Evolutionary conservation across 2,797 vertebrate species (phyloP).

Genomic region (Morus bassanus): DNA sequence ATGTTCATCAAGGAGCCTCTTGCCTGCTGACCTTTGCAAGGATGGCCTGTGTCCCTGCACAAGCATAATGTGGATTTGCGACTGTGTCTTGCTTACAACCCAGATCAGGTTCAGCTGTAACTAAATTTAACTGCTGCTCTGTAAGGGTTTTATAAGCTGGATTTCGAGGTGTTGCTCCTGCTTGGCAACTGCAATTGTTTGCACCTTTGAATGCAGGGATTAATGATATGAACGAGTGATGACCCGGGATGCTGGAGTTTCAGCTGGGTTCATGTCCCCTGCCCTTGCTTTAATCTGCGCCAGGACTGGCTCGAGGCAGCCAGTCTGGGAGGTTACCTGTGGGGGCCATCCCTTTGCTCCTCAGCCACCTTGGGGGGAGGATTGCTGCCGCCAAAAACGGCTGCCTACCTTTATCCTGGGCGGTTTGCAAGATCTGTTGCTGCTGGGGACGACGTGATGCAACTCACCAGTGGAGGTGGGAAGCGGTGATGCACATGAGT

Average conservation of each 20-base stretch:
- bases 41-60: background rate
- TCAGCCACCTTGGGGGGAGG: accelerated
- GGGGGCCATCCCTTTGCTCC: background rate
- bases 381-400: accelerated
- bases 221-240: background rate
- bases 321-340: accelerated
- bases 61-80: accelerated
- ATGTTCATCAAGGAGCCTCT: background rate
- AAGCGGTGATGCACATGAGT: accelerated
- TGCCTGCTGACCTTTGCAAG: background rate
- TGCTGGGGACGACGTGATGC: accelerated
- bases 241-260: background rate
- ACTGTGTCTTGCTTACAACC: background rate
- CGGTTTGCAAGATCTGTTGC: background rate
- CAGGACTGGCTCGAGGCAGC: background rate
- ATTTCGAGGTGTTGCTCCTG: background rate
- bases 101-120: background rate
- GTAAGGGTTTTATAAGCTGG: background rate
- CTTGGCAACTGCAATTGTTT: background rate
- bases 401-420: accelerated
- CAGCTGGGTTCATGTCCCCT: accelerated
- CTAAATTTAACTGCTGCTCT: background rate
- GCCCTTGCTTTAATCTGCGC: background rate
- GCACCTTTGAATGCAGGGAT: background rate
- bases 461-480: background rate